A percentile compares a stretch with the other conserved stretches of the same genome.
phyloP scores from a whole-genome alignment of 1,140 invertebrate species.

The Pseudomyrmex flavicornis region DNA sequence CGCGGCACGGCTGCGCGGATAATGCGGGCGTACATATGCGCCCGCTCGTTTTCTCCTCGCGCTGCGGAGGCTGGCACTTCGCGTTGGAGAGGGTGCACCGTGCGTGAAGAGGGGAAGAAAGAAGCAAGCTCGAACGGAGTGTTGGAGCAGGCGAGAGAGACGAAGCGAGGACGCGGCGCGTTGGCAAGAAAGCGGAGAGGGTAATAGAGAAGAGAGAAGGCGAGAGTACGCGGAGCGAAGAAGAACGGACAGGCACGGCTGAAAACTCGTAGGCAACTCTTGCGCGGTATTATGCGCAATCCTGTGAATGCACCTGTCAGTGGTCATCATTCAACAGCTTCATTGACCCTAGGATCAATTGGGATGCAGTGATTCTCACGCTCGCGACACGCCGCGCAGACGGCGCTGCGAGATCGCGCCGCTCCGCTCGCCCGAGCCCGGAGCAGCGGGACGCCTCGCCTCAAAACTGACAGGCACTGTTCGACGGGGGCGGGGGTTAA shows the following conservation, averaged over 20 bases:
- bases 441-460: constrained; percentile 41
- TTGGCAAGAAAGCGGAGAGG: background rate
- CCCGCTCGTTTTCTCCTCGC: constrained; percentile 58
- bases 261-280: constrained; percentile 70
- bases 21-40: constrained; percentile 58
- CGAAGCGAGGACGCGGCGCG: too few relatives aligned
- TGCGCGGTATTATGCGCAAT: constrained; percentile 70
- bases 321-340: constrained; percentile 81
- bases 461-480: constrained; percentile 71
- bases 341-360: constrained; percentile 80
- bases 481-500: constrained; percentile 77
- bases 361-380: constrained; percentile 79
- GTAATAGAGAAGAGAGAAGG: constrained; percentile 46
- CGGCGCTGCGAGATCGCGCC: constrained; percentile 19
- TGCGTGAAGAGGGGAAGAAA: background rate
- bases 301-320: constrained; percentile 79
- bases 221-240: background rate
- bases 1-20: constrained; percentile 49
- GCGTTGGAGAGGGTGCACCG: constrained; percentile 27
- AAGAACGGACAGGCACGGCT: constrained; percentile 50
- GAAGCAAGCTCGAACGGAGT: background rate
- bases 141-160: background rate
- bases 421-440: constrained; percentile 17
- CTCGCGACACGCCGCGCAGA: constrained; percentile 62
- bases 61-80: constrained; percentile 12